Evolutionary conservation across 2,888 invertebrate genomes (phyloP), one percentile per base, ranked within the genome.

Genomic region (Ophion slaviceki): DNA sequence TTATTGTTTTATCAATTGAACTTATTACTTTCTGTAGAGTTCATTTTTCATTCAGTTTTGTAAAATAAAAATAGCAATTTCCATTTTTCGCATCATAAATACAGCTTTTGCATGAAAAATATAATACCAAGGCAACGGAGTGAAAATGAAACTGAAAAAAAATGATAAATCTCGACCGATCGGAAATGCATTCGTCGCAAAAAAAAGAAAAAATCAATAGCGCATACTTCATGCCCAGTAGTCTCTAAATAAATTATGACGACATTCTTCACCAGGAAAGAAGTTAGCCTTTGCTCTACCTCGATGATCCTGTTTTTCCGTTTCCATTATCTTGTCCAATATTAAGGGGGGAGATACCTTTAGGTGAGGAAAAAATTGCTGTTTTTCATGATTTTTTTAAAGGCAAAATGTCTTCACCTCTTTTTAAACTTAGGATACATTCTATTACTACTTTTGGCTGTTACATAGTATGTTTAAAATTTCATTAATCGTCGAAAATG

Each of bases 241-340:
- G 74, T 79, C 70, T 76, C 59, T 71, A 61, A 78, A 82, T 71
- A 64, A 76, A 66, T 67, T 71, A 45, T 68, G 61, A 82, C 75
- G 81, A 76, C 70, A 82, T 70, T 71, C 64, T 76, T 59, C 28
- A n/a, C 14, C 64, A 24, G 45, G 47, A 20, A 66, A 76, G 67
- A 20, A 74, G 75, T 67, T 82, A 61, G 47, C 24, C 72, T 72
- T 72, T 78, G 59, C 20, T 20, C 28, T 20, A 67, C 45, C 57
- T 71, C 59, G 59, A 80, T 74, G 74, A 74, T 47, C 67, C 67
- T 80, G 20, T 47, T 70, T 64, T 24, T 79, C 47, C 8, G 47
- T 11, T 11, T 4, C 53, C 53, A 14, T 14, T 53, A 53, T 14
- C 3, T 47, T 8, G 8, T 47, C 11, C 11, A 8, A 8, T 1